phyloP scores from a whole-genome alignment of 2,113 vertebrate genomes.

The Thamnophis sirtalis region DNA sequence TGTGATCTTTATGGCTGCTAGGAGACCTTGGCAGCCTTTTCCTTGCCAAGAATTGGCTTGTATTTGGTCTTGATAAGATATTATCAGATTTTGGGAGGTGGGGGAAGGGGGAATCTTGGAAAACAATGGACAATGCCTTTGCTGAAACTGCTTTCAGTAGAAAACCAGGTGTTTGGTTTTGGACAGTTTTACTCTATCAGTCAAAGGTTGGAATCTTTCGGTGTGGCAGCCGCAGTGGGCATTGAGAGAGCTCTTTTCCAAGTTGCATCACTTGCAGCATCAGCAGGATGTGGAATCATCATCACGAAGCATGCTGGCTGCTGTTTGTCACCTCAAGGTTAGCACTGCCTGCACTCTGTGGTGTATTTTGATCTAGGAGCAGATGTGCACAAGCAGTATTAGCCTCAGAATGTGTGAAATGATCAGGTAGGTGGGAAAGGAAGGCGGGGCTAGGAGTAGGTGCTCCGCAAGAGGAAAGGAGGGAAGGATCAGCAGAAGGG shows the following conservation, averaged over 20 bases:
- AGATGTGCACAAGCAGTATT: fast-evolving
- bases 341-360: fast-evolving
- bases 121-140: neutral
- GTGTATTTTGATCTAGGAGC: neutral
- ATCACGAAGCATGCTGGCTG: neutral
- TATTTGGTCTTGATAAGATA: neutral
- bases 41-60: neutral
- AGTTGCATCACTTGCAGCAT: slow-evolving; percentile 24
- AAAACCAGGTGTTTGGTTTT: neutral
- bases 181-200: neutral
- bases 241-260: neutral
- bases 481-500: neutral
- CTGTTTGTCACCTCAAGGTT: neutral
- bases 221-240: neutral
- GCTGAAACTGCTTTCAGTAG: neutral
- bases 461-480: neutral
- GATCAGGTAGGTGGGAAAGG: neutral
- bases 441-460: neutral
- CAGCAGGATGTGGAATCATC: fast-evolving
- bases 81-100: neutral
- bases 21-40: neutral
- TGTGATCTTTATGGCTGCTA: too few species aligned
- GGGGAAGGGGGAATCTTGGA: neutral
- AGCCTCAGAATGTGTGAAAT: too few species aligned
- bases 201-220: neutral